Evolutionary conservation across 2,113 vertebrate species (phyloP), one percentile per base, ranked within the genome.

Genomic region (Hippotragus niger): DNA sequence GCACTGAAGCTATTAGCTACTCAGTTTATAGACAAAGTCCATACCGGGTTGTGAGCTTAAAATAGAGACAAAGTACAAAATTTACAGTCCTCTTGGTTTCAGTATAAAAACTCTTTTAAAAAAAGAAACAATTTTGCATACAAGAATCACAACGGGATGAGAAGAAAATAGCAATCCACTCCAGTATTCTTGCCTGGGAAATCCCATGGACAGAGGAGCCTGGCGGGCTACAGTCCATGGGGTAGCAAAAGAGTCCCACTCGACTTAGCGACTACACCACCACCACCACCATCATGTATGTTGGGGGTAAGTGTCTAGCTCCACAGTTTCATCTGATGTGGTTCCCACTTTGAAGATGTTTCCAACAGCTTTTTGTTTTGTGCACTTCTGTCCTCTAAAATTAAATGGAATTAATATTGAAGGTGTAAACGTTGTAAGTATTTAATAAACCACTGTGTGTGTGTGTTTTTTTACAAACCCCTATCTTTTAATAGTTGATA

Each of bases 51-150:
- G 50, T 90, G 89, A 95, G 81, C 71, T 74, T 83, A 94, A 67
- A 92, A 91, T 21, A 60, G 47, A 50, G 43, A 58, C 36, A 88
- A 71, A 57, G 71, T 62, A 64, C 57, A 53, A 81, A 90, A 83
- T 97, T 76, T 85, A 81, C 96, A 91, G 33, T 78, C 52, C 27
- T 95, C 58, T 89, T 67, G 43, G 74, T 92, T 96, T 97, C 92
- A 57, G 81, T 86, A 91, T 71, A 17, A 71, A 82, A 11, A 5
- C 36, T 36, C 40, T 19, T 10, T 85, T 85, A 80, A 95, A 92
- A 92, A 60, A 40, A 55, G 64, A 92, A 89, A 86, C 87, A 74
- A 76, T 64, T 96, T 96, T 96, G 96, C 96, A 96, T 94, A 85
- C n/a, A 58, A 93, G 84, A 71, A 71, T 71, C n/a, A 71, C 67